Percentiles rank a stretch among this genome's conserved stretches.
Evolutionary conservation across 2,113 vertebrate genomes (phyloP).

Genomic region (Toxostoma redivivum): DNA sequence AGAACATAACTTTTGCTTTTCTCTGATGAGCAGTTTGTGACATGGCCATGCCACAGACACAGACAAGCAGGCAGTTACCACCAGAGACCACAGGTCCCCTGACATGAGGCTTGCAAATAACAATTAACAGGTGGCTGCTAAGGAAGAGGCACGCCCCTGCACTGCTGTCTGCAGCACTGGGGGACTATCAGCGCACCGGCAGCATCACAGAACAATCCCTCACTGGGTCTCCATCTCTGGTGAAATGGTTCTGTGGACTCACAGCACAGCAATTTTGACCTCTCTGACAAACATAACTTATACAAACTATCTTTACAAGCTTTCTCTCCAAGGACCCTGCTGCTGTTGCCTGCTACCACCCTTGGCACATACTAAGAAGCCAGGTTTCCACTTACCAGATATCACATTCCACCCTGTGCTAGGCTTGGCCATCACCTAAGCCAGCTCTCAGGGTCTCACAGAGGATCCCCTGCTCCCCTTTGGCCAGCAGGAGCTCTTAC

Average conservation of each 20-base stretch:
- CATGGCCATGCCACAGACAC: rapidly evolving
- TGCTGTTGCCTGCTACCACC: neutral
- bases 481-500: neutral
- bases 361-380: neutral
- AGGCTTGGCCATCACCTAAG: neutral
- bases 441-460: neutral
- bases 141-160: neutral
- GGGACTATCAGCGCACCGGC: rapidly evolving
- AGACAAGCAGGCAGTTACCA: neutral
- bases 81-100: neutral
- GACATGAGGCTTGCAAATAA: neutral
- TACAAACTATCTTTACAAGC: neutral
- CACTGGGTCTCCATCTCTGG: neutral
- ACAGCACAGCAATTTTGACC: neutral
- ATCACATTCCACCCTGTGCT: neutral
- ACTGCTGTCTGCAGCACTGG: neutral
- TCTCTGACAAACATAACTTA: neutral
- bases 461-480: rapidly evolving
- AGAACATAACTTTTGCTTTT: neutral
- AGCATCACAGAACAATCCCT: rapidly evolving
- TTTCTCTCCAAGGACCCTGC: neutral
- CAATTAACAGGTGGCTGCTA: neutral
- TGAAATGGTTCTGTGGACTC: neutral
- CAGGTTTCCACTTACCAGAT: neutral
- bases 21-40: neutral